Conservation (phyloP, 2,797 vertebrate species). For the Pseudochromis fuscus region DNA sequence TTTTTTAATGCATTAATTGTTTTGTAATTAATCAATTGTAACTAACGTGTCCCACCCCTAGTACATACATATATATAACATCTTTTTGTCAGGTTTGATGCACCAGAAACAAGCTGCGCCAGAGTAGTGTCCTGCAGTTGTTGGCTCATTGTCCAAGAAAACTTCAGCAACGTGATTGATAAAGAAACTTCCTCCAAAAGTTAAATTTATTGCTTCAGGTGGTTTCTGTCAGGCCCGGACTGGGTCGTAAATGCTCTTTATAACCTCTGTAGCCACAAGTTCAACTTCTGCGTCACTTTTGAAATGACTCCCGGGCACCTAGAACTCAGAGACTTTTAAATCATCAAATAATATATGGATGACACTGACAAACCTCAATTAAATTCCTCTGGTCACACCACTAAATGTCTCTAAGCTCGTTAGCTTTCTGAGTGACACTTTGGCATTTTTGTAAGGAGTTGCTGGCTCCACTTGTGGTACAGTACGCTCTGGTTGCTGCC, state of each 20-base stretch:
- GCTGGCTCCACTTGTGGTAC: constrained; percentile 39
- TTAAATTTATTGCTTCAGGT: constrained; percentile 23
- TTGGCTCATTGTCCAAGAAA: constrained; percentile 22
- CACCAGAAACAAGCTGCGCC: neutral
- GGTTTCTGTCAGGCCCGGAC: constrained; percentile 10
- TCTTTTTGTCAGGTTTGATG: neutral
- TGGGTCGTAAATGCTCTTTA: constrained; percentile 15
- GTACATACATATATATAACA: no score
- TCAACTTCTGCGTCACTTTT: neutral
- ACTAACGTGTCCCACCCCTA: no score
- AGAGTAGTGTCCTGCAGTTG: constrained; percentile 5
- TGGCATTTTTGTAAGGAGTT: constrained; percentile 48
- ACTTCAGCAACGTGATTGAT: constrained; percentile 11
- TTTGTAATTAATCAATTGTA: no score
- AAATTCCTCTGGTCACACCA: constrained; percentile 23
- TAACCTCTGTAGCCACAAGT: constrained; percentile 12
- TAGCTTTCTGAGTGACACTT: constrained; percentile 59
- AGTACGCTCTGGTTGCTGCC: constrained; percentile 53
- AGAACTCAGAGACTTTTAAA: constrained; percentile 36
- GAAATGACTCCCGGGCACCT: constrained; percentile 8
- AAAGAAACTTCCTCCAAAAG: constrained; percentile 30
- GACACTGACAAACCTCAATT: constrained; percentile 43
- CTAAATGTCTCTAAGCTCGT: constrained; percentile 43
- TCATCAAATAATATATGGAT: constrained; percentile 19
- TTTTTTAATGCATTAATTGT: no score